These are phyloP conservation scores for Leptopilina clavipes DNA, from an alignment of 1,140 invertebrate species.

Conservation along the genomic window DNA sequence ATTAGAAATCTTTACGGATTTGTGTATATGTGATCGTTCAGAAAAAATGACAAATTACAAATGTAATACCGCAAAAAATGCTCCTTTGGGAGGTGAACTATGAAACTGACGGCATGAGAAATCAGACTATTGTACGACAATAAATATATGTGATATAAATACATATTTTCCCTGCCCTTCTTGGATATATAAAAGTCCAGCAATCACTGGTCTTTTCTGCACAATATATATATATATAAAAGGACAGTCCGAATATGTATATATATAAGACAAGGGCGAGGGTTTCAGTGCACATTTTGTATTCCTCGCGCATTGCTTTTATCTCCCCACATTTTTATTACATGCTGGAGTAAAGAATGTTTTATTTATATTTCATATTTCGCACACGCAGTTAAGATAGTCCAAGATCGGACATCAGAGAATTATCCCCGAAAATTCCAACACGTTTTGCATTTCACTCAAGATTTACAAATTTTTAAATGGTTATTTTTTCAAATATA, in stretches of 20 bases:
- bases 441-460: constrained; percentile 30
- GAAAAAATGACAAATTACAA: constrained; percentile 60
- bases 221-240: constrained; percentile 45
- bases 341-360: constrained; percentile 68
- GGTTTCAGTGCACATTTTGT: constrained; percentile 66
- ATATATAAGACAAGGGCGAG: constrained; percentile 49
- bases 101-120: constrained; percentile 60
- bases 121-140: constrained; percentile 60
- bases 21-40: constrained; percentile 38
- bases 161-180: constrained; percentile 48
- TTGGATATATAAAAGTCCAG: constrained; percentile 57
- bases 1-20: constrained; percentile 24
- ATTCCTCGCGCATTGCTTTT: constrained; percentile 74
- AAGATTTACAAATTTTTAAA: constrained; percentile 3
- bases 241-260: constrained; percentile 43
- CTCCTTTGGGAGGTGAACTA: constrained; percentile 43
- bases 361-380: constrained; percentile 76
- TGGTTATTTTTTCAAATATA: not conserved
- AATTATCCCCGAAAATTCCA: constrained; percentile 56
- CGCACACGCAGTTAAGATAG: constrained; percentile 56
- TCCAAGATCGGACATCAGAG: constrained; percentile 47
- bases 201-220: constrained; percentile 58
- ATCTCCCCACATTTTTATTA: constrained; percentile 74
- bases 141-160: constrained; percentile 55
- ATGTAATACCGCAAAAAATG: constrained; percentile 54